Percentiles rank a stretch among this genome's conserved stretches.
These are phyloP conservation scores for Drosophila hydei DNA, from an alignment of 1,140 invertebrate genomes.

Conservation along the genomic window DNA sequence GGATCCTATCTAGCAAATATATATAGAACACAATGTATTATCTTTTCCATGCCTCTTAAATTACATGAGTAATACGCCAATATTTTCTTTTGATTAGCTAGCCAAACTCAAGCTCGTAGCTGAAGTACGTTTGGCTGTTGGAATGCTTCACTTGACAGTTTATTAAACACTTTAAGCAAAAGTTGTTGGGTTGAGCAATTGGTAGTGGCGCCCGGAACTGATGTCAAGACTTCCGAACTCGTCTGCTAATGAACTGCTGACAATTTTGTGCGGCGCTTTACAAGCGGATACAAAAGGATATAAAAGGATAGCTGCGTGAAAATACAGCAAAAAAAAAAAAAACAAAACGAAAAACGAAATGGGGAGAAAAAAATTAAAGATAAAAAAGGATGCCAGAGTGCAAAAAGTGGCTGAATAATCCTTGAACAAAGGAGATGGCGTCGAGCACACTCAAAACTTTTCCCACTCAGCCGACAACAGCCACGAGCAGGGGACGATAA, in stretches of 20 bases:
- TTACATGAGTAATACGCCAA: background rate
- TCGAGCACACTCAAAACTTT: slow-evolving; percentile 59
- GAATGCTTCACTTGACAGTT: slow-evolving; percentile 23
- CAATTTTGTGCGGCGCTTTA: slow-evolving; percentile 76
- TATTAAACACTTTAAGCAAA: slow-evolving; percentile 43
- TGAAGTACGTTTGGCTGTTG: background rate
- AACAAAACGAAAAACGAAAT: slow-evolving; percentile 16
- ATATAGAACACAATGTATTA: no score
- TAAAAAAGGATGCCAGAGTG: slow-evolving; percentile 46
- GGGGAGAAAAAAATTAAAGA: slow-evolving; percentile 18
- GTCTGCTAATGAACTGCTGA: slow-evolving; percentile 76
- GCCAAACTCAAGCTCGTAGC: background rate
- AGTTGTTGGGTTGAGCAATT: background rate
- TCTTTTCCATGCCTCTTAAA: no score
- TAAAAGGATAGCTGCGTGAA: slow-evolving; percentile 47
- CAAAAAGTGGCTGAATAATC: slow-evolving; percentile 64
- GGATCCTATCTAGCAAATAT: no score
- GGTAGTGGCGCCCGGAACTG: background rate
- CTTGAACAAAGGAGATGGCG: slow-evolving; percentile 35
- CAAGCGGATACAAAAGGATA: slow-evolving; percentile 74
- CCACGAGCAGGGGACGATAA: slow-evolving; percentile 60
- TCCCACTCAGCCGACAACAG: slow-evolving; percentile 55
- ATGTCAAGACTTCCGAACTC: slow-evolving; percentile 11
- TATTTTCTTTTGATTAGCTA: no score
- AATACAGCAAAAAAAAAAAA: slow-evolving; percentile 7